Evolutionary conservation across 2,888 invertebrate species (phyloP).

Genomic region (Embidobia sp.): DNA sequence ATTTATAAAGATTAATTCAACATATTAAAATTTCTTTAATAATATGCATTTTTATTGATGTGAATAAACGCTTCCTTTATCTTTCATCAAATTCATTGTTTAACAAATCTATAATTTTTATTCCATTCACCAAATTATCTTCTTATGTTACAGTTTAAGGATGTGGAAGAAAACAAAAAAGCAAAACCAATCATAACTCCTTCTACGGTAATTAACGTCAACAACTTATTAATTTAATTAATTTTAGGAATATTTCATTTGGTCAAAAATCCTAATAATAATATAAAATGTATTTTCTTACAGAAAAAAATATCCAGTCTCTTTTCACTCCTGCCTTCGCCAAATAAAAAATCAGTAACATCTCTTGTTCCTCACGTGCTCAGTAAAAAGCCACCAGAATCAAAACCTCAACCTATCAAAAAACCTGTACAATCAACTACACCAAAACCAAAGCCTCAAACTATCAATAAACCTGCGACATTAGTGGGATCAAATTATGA

Average conservation of each 20-base stretch:
- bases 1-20: not conserved
- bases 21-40: conserved; percentile 15
- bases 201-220: conserved; percentile 82
- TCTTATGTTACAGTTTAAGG: conserved; percentile 86
- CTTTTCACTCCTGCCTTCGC: no score
- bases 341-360: not conserved
- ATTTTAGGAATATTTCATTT: no score
- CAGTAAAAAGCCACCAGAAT: not conserved
- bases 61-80: no score
- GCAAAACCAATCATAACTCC: conserved; percentile 81
- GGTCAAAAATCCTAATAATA: no score
- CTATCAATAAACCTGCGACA: conserved; percentile 76
- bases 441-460: no score
- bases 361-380: not conserved
- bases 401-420: conserved; percentile 60
- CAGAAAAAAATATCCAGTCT: not conserved
- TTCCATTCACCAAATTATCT: no score
- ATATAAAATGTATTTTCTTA: not conserved
- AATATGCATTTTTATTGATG: no score
- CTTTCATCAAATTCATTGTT: no score
- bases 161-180: conserved; percentile 82
- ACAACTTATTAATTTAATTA: no score
- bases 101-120: no score
- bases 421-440: conserved; percentile 35
- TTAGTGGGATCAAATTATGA: conserved; percentile 70